These are phyloP conservation scores for Harlomillsia oculata DNA, from an alignment of 1,140 invertebrate species.

Conservation along the genomic window DNA sequence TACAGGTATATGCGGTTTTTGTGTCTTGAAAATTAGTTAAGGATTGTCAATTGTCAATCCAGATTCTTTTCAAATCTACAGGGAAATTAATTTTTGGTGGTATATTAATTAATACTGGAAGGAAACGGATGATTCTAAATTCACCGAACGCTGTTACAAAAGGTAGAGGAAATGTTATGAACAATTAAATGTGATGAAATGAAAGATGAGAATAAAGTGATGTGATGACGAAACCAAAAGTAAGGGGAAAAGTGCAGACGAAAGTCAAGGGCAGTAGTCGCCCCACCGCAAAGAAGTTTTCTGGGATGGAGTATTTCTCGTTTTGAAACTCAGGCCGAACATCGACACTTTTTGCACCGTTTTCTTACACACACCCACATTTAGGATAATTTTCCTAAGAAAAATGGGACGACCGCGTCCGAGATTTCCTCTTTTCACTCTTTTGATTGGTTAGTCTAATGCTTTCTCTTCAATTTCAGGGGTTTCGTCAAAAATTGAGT, in stretches of 20 bases:
- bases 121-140: no score
- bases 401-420: not conserved
- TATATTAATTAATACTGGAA: no score
- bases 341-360: slow-evolving; percentile 51
- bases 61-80: no score
- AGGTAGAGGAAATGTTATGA: no score
- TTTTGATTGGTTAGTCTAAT: not conserved
- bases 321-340: slow-evolving; percentile 86
- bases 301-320: slow-evolving; percentile 86
- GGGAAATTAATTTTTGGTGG: no score
- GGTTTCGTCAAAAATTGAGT: not conserved
- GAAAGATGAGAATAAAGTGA: not conserved
- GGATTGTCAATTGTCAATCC: no score
- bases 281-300: slow-evolving; percentile 89
- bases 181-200: no score
- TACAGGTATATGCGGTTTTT: no score
- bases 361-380: slow-evolving; percentile 24
- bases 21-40: no score
- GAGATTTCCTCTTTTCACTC: not conserved
- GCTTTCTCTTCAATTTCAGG: not conserved
- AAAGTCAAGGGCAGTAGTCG: slow-evolving; percentile 57
- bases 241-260: not conserved
- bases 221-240: not conserved
- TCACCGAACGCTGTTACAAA: no score
- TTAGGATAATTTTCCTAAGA: not conserved